Percentiles rank a stretch among this genome's conserved stretches.
Evolutionary conservation across 2,113 vertebrate genomes (phyloP).

Genomic region (Ursus arctos): DNA sequence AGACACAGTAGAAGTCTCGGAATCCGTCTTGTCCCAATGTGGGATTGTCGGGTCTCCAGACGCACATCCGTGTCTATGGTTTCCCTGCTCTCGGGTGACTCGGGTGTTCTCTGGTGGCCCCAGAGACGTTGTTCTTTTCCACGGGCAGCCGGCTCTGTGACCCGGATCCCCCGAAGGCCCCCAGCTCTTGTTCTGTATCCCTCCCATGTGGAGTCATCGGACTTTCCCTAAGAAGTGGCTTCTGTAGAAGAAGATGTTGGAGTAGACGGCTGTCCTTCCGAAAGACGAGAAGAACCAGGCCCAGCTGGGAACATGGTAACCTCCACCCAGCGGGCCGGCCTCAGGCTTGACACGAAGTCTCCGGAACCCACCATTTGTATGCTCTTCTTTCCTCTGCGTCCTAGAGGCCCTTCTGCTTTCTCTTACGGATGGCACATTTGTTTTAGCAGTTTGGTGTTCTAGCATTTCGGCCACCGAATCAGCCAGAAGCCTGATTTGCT

Average conservation of each 20-base stretch:
- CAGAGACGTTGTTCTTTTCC: neutral
- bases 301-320: neutral
- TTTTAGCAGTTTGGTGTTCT: neutral
- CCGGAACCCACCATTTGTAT: fast-evolving
- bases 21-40: neutral
- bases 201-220: neutral
- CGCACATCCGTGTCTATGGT: fast-evolving
- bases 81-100: neutral
- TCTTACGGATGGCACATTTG: neutral
- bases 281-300: neutral
- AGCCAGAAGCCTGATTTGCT: fast-evolving
- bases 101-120: too few relatives aligned
- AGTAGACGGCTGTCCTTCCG: too few relatives aligned
- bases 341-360: neutral
- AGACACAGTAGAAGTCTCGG: neutral
- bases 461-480: neutral
- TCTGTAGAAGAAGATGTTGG: neutral
- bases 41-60: neutral
- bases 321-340: neutral
- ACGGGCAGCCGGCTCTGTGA: neutral
- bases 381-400: neutral
- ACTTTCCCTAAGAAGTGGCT: neutral
- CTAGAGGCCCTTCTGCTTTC: neutral
- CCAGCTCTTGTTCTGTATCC: neutral
- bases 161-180: neutral